Percentiles rank a stretch among this genome's conserved stretches.
Conservation (phyloP, 2,888 invertebrate genomes). For the Tillus elongatus region DNA sequence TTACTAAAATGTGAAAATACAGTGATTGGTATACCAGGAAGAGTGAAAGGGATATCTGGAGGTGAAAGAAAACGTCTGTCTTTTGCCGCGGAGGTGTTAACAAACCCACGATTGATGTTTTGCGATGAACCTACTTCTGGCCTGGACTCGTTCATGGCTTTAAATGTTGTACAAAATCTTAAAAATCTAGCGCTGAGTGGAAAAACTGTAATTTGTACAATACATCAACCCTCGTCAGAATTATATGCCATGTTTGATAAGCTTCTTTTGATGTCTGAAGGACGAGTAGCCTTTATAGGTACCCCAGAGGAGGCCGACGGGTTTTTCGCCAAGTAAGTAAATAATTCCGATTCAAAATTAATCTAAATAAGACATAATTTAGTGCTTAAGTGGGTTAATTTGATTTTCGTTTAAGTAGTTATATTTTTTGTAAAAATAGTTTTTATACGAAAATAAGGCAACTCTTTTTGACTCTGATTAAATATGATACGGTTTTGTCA, state of each 20-base stretch:
- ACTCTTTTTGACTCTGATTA: too few species aligned
- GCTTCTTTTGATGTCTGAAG: slow-evolving; percentile 82
- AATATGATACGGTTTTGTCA: too few species aligned
- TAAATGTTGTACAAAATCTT: slow-evolving; percentile 74
- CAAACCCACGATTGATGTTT: slow-evolving; percentile 90
- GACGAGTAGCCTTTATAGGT: slow-evolving; percentile 81
- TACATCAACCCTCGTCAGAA: slow-evolving; percentile 93
- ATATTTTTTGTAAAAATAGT: too few species aligned
- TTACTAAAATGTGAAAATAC: slow-evolving; percentile 84
- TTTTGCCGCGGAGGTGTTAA: slow-evolving; percentile 93
- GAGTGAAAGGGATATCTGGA: slow-evolving; percentile 87
- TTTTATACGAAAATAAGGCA: too few species aligned
- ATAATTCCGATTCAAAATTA: too few species aligned
- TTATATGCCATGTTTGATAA: slow-evolving; percentile 84
- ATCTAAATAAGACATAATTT: too few species aligned
- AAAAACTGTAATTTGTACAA: slow-evolving; percentile 84
- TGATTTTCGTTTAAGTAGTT: too few species aligned
- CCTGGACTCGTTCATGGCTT: slow-evolving; percentile 93
- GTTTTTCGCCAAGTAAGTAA: slow-evolving; percentile 71
- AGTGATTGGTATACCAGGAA: slow-evolving; percentile 79
- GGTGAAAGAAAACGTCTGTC: slow-evolving; percentile 93
- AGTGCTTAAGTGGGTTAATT: too few species aligned
- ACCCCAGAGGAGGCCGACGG: slow-evolving; percentile 66
- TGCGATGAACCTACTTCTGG: slow-evolving; percentile 98
- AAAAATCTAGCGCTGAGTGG: slow-evolving; percentile 69